Conservation (phyloP, 2,113 vertebrate genomes). For the Kryptolebias marmoratus region DNA sequence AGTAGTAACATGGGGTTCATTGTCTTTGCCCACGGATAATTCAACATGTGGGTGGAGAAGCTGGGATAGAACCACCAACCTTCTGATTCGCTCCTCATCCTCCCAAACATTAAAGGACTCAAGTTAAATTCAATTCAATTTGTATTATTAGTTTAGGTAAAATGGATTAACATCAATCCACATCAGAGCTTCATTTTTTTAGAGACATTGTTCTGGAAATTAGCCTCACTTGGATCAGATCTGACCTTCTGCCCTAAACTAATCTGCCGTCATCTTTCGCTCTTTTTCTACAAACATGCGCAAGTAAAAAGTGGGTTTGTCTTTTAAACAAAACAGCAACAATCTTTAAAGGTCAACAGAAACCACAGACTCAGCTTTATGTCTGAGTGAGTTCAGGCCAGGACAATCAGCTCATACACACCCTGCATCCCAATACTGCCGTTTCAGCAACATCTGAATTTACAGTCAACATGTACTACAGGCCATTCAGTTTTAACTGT, state of each 20-base stretch:
- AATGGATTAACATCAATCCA: no score
- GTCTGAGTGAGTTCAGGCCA: constrained; percentile 15
- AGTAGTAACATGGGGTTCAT: no score
- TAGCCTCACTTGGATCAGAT: background rate
- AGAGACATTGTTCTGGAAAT: no score
- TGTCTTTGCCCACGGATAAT: no score
- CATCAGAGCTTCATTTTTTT: no score
- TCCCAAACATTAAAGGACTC: no score
- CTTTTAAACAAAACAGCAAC: background rate
- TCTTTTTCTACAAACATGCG: background rate
- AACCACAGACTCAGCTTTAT: constrained; percentile 34
- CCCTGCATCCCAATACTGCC: constrained; percentile 23
- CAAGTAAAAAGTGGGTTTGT: background rate
- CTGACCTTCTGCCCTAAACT: background rate
- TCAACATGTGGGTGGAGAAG: no score
- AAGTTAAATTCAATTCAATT: no score
- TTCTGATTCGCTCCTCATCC: no score
- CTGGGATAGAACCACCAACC: no score
- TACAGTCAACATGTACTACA: constrained; percentile 55
- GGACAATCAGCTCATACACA: constrained; percentile 20
- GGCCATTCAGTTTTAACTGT: constrained; percentile 6
- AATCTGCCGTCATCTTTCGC: background rate
- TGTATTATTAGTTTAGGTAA: no score
- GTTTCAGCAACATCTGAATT: constrained; percentile 58
- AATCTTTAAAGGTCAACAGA: constrained; percentile 14